Conservation (phyloP, 2,797 vertebrate species). For the Coracias cyanogaster region DNA sequence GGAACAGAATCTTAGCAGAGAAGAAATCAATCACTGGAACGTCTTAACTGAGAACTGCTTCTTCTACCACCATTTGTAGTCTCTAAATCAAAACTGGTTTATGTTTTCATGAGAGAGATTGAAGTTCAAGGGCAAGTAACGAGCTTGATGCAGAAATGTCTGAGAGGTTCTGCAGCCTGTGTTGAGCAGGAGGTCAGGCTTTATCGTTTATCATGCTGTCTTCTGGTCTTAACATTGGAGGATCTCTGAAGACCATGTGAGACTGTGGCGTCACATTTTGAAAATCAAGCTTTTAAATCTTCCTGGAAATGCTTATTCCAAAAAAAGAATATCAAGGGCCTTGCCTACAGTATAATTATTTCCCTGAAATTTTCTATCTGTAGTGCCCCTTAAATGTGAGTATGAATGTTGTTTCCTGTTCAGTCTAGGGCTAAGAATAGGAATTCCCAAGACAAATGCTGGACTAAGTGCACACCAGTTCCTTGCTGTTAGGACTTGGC, state of each 20-base stretch:
- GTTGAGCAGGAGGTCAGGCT: not conserved
- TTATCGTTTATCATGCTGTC: not conserved
- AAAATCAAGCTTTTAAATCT: not conserved
- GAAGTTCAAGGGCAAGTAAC: not conserved
- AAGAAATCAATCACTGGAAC: not conserved
- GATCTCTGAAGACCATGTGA: not conserved
- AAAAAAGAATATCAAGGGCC: not conserved
- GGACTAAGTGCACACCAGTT: not conserved
- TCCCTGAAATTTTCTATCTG: not conserved
- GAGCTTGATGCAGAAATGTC: not conserved
- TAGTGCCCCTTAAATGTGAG: not conserved
- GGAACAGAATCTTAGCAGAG: constrained; percentile 43
- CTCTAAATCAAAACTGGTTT: not conserved
- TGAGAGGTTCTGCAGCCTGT: not conserved
- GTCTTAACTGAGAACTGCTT: not conserved
- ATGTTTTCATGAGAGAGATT: not conserved
- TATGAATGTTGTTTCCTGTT: not conserved
- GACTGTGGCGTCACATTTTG: not conserved
- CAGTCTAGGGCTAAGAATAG: not conserved
- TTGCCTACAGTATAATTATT: not conserved
- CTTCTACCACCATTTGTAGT: not conserved
- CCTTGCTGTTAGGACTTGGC: not conserved
- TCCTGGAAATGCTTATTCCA: not conserved
- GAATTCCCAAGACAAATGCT: not conserved
- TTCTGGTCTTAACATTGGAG: not conserved